Conservation (phyloP, 2,113 vertebrate species). For the Dissostichus mawsoni region DNA sequence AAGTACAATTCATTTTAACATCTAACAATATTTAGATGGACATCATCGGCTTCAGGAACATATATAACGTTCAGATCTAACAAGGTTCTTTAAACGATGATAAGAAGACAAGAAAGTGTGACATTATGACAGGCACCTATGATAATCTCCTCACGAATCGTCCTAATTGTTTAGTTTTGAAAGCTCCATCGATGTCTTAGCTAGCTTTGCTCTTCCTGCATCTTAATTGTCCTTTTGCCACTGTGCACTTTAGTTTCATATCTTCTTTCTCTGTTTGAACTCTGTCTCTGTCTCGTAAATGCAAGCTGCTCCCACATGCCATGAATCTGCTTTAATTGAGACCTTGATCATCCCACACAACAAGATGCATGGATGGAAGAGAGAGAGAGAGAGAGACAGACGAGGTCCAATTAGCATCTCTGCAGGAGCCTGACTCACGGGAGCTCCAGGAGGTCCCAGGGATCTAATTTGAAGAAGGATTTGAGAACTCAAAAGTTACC, state of each 20-base stretch:
- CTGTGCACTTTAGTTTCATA: neutral
- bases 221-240: neutral
- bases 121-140: neutral
- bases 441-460: constrained; percentile 49
- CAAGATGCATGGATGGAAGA: constrained; percentile 23
- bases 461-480: constrained; percentile 60
- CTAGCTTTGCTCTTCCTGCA: neutral
- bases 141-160: neutral
- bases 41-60: neutral
- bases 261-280: constrained; percentile 22
- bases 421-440: constrained; percentile 29
- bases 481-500: constrained; percentile 43
- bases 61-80: neutral
- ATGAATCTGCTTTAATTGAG: constrained; percentile 45
- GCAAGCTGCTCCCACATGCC: constrained; percentile 40
- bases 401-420: constrained; percentile 67
- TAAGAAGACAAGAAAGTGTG: neutral
- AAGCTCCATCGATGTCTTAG: neutral
- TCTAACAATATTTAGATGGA: neutral
- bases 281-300: neutral
- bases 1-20: neutral
- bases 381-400: constrained; percentile 31
- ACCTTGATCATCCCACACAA: constrained; percentile 71
- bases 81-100: neutral
- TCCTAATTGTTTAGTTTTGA: neutral